These are phyloP conservation scores for Lydus trimaculatus DNA, from an alignment of 2,888 invertebrate genomes.

Conservation along the genomic window DNA sequence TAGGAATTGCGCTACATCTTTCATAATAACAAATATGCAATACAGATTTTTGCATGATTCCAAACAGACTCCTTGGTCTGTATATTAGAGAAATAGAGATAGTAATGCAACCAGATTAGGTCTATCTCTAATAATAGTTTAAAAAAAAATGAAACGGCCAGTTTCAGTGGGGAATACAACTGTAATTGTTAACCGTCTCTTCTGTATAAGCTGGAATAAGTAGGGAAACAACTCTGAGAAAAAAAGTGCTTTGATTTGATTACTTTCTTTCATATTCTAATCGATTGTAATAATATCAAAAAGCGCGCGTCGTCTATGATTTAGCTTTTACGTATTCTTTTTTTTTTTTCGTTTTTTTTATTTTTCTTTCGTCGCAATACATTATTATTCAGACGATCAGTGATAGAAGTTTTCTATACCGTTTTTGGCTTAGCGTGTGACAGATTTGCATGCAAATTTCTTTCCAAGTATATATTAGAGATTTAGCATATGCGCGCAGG, in stretches of 20 bases:
- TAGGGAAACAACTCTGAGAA: constrained; percentile 40
- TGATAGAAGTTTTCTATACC: constrained; percentile 58
- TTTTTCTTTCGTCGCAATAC: constrained; percentile 48
- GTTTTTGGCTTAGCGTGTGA: constrained; percentile 58
- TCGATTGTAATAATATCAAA: constrained; percentile 41
- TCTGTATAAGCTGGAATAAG: background rate
- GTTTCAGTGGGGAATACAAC: background rate
- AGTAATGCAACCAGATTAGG: constrained; percentile 51
- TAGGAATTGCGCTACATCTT: background rate
- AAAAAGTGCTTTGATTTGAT: constrained; percentile 36
- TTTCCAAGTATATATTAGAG: constrained; percentile 58
- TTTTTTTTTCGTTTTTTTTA: background rate
- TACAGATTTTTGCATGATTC: no score
- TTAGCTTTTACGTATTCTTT: constrained; percentile 41
- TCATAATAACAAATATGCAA: constrained; percentile 35
- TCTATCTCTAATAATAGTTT: constrained; percentile 23
- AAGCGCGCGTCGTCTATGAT: constrained; percentile 46
- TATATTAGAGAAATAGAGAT: background rate
- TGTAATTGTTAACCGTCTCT: background rate
- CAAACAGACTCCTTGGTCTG: no score
- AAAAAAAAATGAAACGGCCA: background rate
- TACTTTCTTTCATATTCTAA: background rate
- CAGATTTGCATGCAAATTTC: constrained; percentile 61
- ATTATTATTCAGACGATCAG: constrained; percentile 59
- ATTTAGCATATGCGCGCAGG: constrained; percentile 52